Conservation (phyloP, 2,113 vertebrate species). For the Halcyon senegalensis region DNA sequence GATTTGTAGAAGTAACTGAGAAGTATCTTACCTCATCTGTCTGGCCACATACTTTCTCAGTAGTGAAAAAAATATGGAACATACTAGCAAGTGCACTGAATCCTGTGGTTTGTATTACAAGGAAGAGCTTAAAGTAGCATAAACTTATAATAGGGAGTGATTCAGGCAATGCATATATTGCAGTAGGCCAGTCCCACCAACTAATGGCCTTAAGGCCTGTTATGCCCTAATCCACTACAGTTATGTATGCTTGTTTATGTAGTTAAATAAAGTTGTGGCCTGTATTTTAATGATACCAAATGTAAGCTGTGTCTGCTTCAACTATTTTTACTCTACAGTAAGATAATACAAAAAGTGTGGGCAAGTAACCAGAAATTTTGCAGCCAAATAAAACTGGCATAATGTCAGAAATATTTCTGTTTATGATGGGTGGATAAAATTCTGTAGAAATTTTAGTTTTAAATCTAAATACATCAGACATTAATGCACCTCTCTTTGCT, state of each 20-base stretch:
- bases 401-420: conserved; percentile 11
- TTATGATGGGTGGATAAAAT: not conserved
- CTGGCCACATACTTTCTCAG: not conserved
- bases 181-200: not conserved
- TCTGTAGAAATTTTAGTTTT: not conserved
- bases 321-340: not conserved
- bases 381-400: not conserved
- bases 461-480: not conserved
- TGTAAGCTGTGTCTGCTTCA: conserved; percentile 6
- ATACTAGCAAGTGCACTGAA: not conserved
- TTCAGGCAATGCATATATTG: not conserved
- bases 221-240: conserved; percentile 9
- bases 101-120: conserved; percentile 27
- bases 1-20: conserved; percentile 7
- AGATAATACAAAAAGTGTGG: conserved; percentile 15
- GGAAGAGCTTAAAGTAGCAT: not conserved
- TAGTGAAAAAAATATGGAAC: not conserved
- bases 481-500: not conserved
- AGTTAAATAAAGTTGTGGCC: conserved; percentile 9
- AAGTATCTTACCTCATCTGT: conserved; percentile 7
- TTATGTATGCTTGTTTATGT: not conserved
- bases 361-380: conserved; percentile 25
- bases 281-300: conserved; percentile 28
- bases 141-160: not conserved
- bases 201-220: conserved; percentile 1